Percentiles rank a stretch among this genome's conserved stretches.
Evolutionary conservation across 2,113 vertebrate species (phyloP).

Genomic region (Corythornis vintsioides): DNA sequence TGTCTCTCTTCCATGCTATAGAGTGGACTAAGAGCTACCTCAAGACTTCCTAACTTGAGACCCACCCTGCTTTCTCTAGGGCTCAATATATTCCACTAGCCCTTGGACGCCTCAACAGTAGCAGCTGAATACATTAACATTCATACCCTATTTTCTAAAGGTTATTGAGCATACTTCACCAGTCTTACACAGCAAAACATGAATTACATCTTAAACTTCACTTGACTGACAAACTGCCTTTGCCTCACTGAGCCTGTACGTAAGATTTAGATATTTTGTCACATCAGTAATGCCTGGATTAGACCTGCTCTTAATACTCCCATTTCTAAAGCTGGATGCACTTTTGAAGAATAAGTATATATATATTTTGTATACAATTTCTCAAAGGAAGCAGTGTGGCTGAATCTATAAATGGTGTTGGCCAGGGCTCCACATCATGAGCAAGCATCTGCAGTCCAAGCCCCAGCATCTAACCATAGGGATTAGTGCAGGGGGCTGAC

Average conservation of each 20-base stretch:
- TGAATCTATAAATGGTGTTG: not conserved
- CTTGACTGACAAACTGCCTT: not conserved
- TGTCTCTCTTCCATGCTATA: not conserved
- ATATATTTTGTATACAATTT: not conserved
- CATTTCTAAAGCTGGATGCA: not conserved
- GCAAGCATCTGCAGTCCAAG: fast-evolving
- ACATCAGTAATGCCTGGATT: not conserved
- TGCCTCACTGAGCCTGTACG: not conserved
- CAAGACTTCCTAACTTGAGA: not conserved
- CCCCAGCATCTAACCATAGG: not conserved
- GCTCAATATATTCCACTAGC: fast-evolving
- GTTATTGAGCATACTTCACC: not conserved
- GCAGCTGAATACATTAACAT: not conserved
- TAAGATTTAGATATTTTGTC: not conserved
- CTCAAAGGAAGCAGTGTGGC: not conserved
- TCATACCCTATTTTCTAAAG: not conserved
- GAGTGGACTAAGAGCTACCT: not conserved
- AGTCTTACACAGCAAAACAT: not conserved
- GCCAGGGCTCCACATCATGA: not conserved
- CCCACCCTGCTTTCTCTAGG: not conserved
- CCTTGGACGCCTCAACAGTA: not conserved
- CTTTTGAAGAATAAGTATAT: not conserved
- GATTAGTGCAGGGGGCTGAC: not conserved
- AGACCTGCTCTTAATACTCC: not conserved
- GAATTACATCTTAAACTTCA: not conserved